Conservation (phyloP, 92 coral and sea anemone species). For the Bergia sp. region DNA sequence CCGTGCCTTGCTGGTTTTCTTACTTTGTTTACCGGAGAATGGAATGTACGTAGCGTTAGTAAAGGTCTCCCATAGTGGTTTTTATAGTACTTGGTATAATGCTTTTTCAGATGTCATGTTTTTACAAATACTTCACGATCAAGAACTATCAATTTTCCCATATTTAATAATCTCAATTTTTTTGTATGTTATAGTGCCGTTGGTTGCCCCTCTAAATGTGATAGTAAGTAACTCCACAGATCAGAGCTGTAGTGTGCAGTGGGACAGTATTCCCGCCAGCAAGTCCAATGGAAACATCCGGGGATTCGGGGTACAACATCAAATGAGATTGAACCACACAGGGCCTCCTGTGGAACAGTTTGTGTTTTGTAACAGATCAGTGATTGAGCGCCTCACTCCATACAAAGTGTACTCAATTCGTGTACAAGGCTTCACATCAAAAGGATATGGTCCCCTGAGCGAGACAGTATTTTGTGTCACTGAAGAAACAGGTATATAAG, state of each 20-base stretch:
- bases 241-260: conserved; percentile 15
- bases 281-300: neutral
- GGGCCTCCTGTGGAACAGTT: neutral
- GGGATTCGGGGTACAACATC: neutral
- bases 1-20: no score
- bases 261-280: neutral
- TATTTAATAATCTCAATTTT: neutral
- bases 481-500: conserved; percentile 3
- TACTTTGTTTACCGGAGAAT: no score
- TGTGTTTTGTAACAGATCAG: neutral
- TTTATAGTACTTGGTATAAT: no score
- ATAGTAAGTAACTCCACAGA: neutral
- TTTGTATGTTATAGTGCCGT: neutral
- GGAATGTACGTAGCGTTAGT: no score
- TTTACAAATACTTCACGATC: neutral
- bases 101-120: no score
- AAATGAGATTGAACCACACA: neutral
- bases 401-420: conserved; percentile 10
- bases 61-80: no score
- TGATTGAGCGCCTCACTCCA: neutral
- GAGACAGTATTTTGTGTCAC: conserved; percentile 9
- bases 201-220: neutral
- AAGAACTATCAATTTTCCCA: neutral
- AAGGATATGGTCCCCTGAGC: conserved; percentile 13
- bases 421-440: conserved; percentile 32